A percentile compares a stretch with the other conserved stretches of the same genome.
Conservation (phyloP, 2,113 vertebrate genomes). For the Bombycilla garrulus region DNA sequence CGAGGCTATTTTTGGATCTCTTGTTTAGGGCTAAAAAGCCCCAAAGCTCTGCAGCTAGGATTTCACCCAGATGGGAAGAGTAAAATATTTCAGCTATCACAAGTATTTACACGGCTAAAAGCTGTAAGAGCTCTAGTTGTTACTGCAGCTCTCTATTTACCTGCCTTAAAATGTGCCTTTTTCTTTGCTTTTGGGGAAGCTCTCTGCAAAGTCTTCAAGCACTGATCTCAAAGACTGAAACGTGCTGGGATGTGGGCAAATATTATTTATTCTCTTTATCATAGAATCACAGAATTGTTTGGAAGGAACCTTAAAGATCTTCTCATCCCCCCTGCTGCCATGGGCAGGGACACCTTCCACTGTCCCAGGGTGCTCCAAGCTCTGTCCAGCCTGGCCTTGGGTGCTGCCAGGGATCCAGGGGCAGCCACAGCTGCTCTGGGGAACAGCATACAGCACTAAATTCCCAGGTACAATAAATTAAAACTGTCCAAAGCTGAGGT, state of each 20-base stretch:
- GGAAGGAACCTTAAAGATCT: neutral
- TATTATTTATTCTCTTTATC: neutral
- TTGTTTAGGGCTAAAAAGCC: neutral
- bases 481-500: neutral
- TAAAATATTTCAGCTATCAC: neutral
- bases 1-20: neutral
- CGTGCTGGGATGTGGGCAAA: neutral
- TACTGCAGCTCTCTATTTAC: neutral
- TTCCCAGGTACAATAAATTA: neutral
- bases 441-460: neutral
- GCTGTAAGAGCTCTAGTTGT: neutral
- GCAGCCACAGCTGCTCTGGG: neutral
- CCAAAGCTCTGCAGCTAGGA: neutral
- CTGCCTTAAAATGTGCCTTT: neutral
- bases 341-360: neutral
- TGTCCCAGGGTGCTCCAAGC: accelerated
- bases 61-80: neutral
- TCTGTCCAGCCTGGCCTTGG: neutral
- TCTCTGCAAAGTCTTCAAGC: neutral
- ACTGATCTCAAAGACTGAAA: neutral
- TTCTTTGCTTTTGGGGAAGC: neutral
- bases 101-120: neutral
- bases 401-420: neutral
- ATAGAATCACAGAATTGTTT: neutral
- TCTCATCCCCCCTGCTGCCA: neutral